Percentiles rank a stretch among this genome's conserved stretches.
phyloP scores from a whole-genome alignment of 2,888 invertebrate species.

The Caprella mutica region DNA sequence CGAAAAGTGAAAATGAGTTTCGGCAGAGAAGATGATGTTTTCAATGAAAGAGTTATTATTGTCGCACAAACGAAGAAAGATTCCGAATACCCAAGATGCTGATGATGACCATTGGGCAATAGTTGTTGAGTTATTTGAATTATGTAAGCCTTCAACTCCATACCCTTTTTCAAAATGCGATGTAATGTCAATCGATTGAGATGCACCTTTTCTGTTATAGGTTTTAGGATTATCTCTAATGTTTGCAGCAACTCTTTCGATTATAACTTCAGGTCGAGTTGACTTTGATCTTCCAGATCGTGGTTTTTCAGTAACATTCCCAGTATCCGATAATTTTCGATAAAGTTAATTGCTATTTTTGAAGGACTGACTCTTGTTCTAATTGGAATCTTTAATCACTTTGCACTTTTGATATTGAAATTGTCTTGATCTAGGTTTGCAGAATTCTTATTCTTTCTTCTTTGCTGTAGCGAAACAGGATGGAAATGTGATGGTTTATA shows the following conservation, averaged over 20 bases:
- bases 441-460: neutral
- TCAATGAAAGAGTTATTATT: neutral
- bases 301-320: neutral
- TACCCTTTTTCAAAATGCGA: neutral
- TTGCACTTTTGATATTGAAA: neutral
- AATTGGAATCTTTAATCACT: neutral
- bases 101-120: neutral
- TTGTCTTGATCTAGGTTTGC: neutral
- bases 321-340: neutral
- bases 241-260: neutral
- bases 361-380: neutral
- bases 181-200: neutral
- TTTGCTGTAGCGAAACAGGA: neutral
- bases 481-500: neutral
- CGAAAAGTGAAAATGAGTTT: neutral
- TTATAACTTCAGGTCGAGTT: neutral
- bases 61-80: neutral
- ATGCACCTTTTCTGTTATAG: neutral
- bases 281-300: neutral
- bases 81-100: neutral
- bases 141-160: neutral
- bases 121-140: neutral
- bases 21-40: neutral
- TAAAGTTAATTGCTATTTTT: neutral
- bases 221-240: neutral